A percentile compares a stretch with the other conserved stretches of the same genome.
phyloP scores from a whole-genome alignment of 2,888 invertebrate species.

The Tachystola acroxantha region DNA sequence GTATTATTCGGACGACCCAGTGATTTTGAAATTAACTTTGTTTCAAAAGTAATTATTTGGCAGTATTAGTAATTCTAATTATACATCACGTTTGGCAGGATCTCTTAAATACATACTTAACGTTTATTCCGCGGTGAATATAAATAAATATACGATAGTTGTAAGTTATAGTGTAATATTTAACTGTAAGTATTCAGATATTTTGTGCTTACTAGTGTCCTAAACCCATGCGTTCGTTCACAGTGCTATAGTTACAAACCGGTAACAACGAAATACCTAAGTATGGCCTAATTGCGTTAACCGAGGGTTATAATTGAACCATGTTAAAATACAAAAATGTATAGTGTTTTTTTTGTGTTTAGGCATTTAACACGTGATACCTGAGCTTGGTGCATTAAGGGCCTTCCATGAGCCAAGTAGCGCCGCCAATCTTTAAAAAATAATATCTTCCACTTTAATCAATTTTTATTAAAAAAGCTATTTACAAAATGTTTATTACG shows the following conservation, averaged over 20 bases:
- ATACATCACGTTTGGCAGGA: constrained; percentile 49
- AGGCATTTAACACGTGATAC: too few species aligned
- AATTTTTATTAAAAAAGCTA: too few species aligned
- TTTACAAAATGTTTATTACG: too few species aligned
- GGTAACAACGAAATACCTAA: too few species aligned
- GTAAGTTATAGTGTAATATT: constrained; percentile 57
- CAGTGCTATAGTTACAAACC: background rate
- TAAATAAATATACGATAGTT: constrained; percentile 74
- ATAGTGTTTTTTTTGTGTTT: too few species aligned
- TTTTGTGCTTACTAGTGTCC: constrained; percentile 37
- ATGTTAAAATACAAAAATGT: too few species aligned
- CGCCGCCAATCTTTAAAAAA: too few species aligned
- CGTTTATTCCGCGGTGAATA: constrained; percentile 63
- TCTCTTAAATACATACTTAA: constrained; percentile 59
- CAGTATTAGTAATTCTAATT: constrained; percentile 62
- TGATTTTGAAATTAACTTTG: constrained; percentile 12
- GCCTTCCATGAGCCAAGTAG: too few species aligned
- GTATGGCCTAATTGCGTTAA: too few species aligned
- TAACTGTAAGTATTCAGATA: constrained; percentile 62
- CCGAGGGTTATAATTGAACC: too few species aligned
- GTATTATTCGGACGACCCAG: constrained; percentile 32
- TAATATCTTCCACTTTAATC: too few species aligned
- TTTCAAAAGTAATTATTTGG: constrained; percentile 20
- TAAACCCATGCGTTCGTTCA: constrained; percentile 1
- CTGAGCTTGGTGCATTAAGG: too few species aligned